Percentiles rank a stretch among this genome's conserved stretches.
Evolutionary conservation across 1,140 invertebrate species (phyloP).

Genomic region (Phymastichus coffea): DNA sequence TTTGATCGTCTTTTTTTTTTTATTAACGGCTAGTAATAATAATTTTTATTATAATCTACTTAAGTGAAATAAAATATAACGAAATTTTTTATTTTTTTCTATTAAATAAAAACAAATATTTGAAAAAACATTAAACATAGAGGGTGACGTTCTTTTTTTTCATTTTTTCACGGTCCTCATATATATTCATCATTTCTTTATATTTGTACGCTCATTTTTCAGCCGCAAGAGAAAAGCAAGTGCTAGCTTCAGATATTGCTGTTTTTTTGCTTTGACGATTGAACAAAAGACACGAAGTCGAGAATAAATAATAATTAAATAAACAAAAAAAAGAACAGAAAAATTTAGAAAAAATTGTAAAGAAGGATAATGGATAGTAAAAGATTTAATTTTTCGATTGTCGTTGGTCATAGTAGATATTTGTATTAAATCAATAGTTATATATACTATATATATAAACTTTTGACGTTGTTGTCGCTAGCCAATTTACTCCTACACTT

Average conservation of each 20-base stretch:
- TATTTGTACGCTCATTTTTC: neutral
- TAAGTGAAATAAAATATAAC: conserved; percentile 23
- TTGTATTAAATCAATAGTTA: conserved; percentile 40
- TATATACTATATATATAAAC: conserved; percentile 37
- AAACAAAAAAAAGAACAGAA: neutral
- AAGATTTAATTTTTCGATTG: conserved; percentile 42
- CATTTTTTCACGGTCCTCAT: conserved; percentile 13
- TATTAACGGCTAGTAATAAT: conserved; percentile 27
- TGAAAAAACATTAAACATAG: conserved; percentile 16
- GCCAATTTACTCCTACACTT: conserved; percentile 52
- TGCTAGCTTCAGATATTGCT: neutral
- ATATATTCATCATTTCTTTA: neutral
- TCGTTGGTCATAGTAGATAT: conserved; percentile 38
- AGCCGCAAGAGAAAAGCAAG: neutral
- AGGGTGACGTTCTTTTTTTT: conserved; percentile 20
- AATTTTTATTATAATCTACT: conserved; percentile 28
- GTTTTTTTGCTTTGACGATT: neutral
- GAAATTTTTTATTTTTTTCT: conserved; percentile 32
- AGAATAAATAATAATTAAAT: no score
- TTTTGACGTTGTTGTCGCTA: conserved; percentile 41
- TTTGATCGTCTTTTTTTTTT: conserved; percentile 25
- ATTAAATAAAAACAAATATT: conserved; percentile 31
- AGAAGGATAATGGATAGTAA: conserved; percentile 8
- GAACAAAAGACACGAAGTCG: neutral
- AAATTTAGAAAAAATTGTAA: conserved; percentile 4